Evolutionary conservation across 2,888 invertebrate species (phyloP).

Genomic region (Taenaris catops): DNA sequence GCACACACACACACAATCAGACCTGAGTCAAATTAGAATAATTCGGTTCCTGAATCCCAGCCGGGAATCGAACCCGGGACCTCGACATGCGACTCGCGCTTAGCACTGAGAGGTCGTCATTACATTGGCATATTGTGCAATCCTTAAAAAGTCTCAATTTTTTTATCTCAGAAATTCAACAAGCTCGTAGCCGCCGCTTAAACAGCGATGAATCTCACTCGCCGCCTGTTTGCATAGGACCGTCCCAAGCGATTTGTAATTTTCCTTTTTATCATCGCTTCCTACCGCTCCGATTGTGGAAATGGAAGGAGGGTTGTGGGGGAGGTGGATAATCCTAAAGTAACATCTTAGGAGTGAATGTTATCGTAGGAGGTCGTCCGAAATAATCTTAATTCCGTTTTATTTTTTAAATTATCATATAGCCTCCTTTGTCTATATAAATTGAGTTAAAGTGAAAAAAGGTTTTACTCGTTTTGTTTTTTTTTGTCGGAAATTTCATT

Average conservation of each 20-base stretch:
- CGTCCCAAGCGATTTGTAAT: constrained; percentile 21
- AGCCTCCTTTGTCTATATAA: too few relatives aligned
- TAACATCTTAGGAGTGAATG: constrained; percentile 13
- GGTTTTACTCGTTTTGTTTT: too few relatives aligned
- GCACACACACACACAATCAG: too few relatives aligned
- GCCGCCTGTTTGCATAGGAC: constrained; percentile 25
- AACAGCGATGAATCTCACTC: constrained; percentile 12
- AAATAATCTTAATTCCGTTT: constrained; percentile 1
- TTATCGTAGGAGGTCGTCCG: constrained; percentile 5
- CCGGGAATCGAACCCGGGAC: too few relatives aligned
- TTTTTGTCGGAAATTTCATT: too few relatives aligned
- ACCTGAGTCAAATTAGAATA: too few relatives aligned
- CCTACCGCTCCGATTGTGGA: constrained; percentile 7
- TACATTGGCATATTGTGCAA: too few relatives aligned
- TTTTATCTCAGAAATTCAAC: constrained; percentile 22
- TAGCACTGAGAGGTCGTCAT: too few relatives aligned
- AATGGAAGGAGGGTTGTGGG: too few relatives aligned
- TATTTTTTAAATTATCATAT: background rate
- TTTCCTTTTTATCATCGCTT: constrained; percentile 22
- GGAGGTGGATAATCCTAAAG: constrained; percentile 18
- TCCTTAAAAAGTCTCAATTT: background rate
- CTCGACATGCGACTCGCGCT: too few relatives aligned
- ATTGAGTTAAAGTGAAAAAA: too few relatives aligned
- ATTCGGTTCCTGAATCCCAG: too few relatives aligned
- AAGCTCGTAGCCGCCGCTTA: constrained; percentile 14